Base-by-base conservation (phyloP, 1,140 invertebrate genomes). In the Drosophila aff. region DNA sequence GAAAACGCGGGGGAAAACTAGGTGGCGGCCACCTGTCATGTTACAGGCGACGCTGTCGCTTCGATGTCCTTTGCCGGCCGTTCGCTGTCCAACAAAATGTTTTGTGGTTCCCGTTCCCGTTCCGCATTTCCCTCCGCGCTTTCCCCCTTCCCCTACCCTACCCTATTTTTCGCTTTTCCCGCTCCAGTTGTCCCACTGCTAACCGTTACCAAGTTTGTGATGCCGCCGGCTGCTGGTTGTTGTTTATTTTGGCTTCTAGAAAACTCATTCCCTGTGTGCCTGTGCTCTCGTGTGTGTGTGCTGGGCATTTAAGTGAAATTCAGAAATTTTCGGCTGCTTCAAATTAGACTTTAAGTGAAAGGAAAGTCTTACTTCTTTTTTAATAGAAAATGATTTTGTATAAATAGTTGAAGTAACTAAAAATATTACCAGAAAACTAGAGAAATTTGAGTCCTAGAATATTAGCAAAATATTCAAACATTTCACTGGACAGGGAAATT, bases 51-150 rank as follows among this genome's bases (percentile, higher is more conserved):
- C 40, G 68, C 49, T 69, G 82, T 60, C 80, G 82, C 60, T 79
- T 64, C 62, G 63, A 65, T 82, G 74, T 89, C 85, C 85, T 85
- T 81, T 90, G 85, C 78, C 82, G 81, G 86, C 81, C 71, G 82
- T 89, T 86, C 82, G 84, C 81, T 89, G 85, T 90, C 85, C 85
- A 90, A 90, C 85, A 90, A 90, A 90, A 90, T 90, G 85, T 90
- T 90, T 90, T 90, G 85, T 90, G 85, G 85, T 90, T 89, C 85
- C 84, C 73, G 78, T 86, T 83, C 79, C 76, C 82, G 62, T 65
- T 52, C n/a, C 38, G 47, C 46, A 38, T 28, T 16, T 36, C 23
- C 40, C 58, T 66, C 26, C 53, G 53, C 62, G 33, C 28, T 15
- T 63, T 26, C 2, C 21, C 10, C 10, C 38, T n/a, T n/a, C n/a